Base-by-base conservation (phyloP, 1,140 invertebrate species). In the Drosophila arizonae region DNA sequence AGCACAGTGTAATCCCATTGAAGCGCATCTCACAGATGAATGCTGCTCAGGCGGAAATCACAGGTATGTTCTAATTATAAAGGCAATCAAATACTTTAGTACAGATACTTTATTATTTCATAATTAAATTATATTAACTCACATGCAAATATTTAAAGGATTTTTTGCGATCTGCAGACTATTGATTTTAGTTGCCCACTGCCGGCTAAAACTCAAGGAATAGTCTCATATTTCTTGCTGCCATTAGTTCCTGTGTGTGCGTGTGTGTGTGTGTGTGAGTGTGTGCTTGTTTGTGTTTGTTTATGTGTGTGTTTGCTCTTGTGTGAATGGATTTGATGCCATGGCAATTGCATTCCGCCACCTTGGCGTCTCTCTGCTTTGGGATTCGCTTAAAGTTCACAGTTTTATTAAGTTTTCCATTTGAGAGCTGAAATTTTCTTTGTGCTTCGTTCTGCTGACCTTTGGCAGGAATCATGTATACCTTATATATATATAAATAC, bases 101-200 rank as follows among this genome's bases (percentile, higher is more conserved):
- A 15, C 4, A 36, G 21, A 21, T n/a, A n/a, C n/a, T 24, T 33
- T 6, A 74, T 55, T 69, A 77, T 81, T 68, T 57, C 30, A 56
- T 65, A 68, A 80, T 84, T 78, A 41, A 55, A 36, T 24, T 24
- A 24, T n/a, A n/a, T 11, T 9, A 3, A 4, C 15, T 9, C 48
- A 9, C 36, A 39, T 54, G 21, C 21, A 24, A 24, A 24, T 24
- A 24, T 21, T 17, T 8, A 43, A 58, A n/a, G n/a, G n/a, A n/a
- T n/a, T 54, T 70, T 30, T 76, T 79, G 11, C 45, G 57, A 28
- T 77, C 48, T 36, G 48, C 17, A 36, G 48, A 64, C 62, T 76
- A 85, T 85, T 17, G 81, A 85, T 85, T 85, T 85, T 86, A 48
- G 72, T 63, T 72, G 48, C 51, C 63, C 60, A 62, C 69, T 33